Evolutionary conservation across 1,140 invertebrate species (phyloP), one percentile per base, ranked within the genome.

Genomic region (Polypedilum vanderplanki): DNA sequence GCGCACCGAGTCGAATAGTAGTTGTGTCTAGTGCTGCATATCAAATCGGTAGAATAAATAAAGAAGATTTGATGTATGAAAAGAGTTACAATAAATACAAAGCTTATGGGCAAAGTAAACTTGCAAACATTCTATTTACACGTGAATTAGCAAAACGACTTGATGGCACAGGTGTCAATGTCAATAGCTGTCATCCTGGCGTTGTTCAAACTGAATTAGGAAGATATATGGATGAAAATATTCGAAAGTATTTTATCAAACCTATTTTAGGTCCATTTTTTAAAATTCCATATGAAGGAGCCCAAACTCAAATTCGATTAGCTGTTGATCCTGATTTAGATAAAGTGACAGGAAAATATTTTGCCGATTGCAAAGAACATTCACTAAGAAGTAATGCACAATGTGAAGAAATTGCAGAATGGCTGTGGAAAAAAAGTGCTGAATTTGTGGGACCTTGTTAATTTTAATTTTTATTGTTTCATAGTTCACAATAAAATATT

Each of bases 301-400:
- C 91, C 7, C 93, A 94, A 82, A 94, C 93, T 0, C 88, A 89
- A 1, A 83, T 96, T 65, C 87, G 92, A 79, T 93, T 93, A 79
- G 87, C 91, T 4, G 81, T 94, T 0, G 89, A 91, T 80, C 89
- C 77, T 83, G 89, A 79, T 88, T 87, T 78, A 91, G 91, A 76
- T 78, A 88, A 12, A 87, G 87, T 83, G 87, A 89, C 79, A 85
- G 86, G 90, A 86, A 83, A 80, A 74, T 81, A 78, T 73, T 80
- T 81, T 78, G 86, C 88, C 76, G 89, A 91, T 75, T 90, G 89
- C 77, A 81, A 77, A 73, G 83, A 5, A 83, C 86, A 4, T 79
- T 83, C 86, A n/a, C n/a, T n/a, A n/a, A 0, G 65, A 77, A 17
- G 80, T 79, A 57, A n/a, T n/a, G 88, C 86, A 0, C 76, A 79